phyloP scores from a whole-genome alignment of 2,888 invertebrate species.

The Epirrita christyi region DNA sequence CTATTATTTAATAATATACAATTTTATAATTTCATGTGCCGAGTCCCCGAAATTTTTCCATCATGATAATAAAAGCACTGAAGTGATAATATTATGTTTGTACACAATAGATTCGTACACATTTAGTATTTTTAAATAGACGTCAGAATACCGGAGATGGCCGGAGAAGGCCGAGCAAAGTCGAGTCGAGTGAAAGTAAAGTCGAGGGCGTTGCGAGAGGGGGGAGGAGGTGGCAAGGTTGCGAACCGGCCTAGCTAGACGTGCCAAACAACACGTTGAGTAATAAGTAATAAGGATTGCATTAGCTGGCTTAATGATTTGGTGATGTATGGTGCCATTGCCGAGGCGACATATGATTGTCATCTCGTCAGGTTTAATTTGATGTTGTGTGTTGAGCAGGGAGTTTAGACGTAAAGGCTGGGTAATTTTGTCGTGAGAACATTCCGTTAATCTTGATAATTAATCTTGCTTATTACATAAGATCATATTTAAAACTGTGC shows the following conservation, averaged over 20 bases:
- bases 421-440: slow-evolving; percentile 19
- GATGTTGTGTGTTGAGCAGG: slow-evolving; percentile 19
- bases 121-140: slow-evolving; percentile 46
- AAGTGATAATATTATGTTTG: slow-evolving; percentile 18
- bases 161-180: slow-evolving; percentile 59
- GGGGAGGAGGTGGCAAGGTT: slow-evolving; percentile 68
- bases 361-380: slow-evolving; percentile 32
- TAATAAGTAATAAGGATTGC: slow-evolving; percentile 77
- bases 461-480: too few relatives aligned
- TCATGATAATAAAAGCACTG: slow-evolving; percentile 6
- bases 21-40: slow-evolving; percentile 30
- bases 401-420: slow-evolving; percentile 12
- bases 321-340: slow-evolving; percentile 68
- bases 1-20: slow-evolving; percentile 31
- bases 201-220: slow-evolving; percentile 50
- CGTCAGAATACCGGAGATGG: slow-evolving; percentile 50
- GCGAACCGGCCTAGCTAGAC: slow-evolving; percentile 73
- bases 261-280: slow-evolving; percentile 76
- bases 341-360: slow-evolving; percentile 46
- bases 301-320: slow-evolving; percentile 64
- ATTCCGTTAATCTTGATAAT: not conserved
- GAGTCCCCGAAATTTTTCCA: slow-evolving; percentile 24
- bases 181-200: slow-evolving; percentile 73
- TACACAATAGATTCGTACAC: slow-evolving; percentile 24
- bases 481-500: too few relatives aligned